Base-by-base conservation (phyloP, 2,113 vertebrate species). In the Eudyptes chrysolophus region DNA sequence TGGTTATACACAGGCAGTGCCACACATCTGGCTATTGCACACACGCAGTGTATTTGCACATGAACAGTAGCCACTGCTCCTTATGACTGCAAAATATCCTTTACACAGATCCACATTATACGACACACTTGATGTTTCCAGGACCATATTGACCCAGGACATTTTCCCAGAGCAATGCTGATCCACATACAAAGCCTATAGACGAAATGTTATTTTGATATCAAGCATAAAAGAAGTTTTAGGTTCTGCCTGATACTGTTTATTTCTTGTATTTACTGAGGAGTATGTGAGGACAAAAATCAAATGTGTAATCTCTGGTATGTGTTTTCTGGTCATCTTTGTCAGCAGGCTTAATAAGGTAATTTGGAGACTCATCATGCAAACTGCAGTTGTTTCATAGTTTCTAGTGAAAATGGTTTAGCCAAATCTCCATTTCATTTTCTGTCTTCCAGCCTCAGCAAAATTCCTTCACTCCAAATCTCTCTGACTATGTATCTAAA, bases 311-410 rank as follows among this genome's bases (percentile, higher is more conserved):
- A 57, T 77, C 27, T 70, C 4, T 7, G 7, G 7, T 57, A 44
- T 11, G 40, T 77, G 44, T 27, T 42, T 82, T 85, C 65, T 46
- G 29, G 13, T 76, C 27, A 58, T 29, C 74, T 91, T 92, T 42
- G 55, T 46, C 34, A 78, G 57, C 16, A n/a, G 32, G 38, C 32
- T 87, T 90, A 60, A 62, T 24, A 64, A 74, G 42, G 44, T 20
- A 18, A 70, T 78, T 66, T 81, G 44, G 94, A 81, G 70, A 93
- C 26, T 24, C 1, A 1, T 30, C 74, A 77, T 20, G 32, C n/a
- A 92, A 95, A 90, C n/a, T 12, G 52, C 65, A 19, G 61, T 66
- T 42, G 9, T 92, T 96, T 84, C 75, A 90, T 27, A 87, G 22
- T 42, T 94, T 92, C 69, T 81, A 71, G 16, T 54, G 51, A 75